phyloP scores from a whole-genome alignment of 2,113 vertebrate species.

The Lagenorhynchus albirostris region DNA sequence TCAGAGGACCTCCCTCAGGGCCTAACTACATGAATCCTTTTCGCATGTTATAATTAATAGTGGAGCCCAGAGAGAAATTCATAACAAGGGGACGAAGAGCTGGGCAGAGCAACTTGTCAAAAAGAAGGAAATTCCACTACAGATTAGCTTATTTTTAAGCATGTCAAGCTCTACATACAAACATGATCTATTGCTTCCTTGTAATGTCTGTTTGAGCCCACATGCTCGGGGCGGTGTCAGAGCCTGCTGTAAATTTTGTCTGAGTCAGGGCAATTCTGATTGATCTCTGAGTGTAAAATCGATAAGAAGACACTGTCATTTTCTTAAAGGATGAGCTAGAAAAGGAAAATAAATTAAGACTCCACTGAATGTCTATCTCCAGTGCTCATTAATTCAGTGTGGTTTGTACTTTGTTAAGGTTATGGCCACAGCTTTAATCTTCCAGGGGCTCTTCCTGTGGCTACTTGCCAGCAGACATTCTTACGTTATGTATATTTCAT shows the following conservation, averaged over 20 bases:
- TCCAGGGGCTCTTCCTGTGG: slow-evolving; percentile 87
- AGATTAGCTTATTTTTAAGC: slow-evolving; percentile 98
- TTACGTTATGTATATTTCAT: slow-evolving; percentile 93
- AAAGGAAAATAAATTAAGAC: slow-evolving; percentile 99
- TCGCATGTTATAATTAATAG: slow-evolving; percentile 89
- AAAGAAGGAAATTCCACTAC: slow-evolving; percentile 91
- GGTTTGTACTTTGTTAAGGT: slow-evolving; percentile 92
- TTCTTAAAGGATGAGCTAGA: slow-evolving; percentile 98
- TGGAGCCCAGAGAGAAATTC: slow-evolving; percentile 82
- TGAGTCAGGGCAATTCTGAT: slow-evolving; percentile 98
- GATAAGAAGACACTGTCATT: slow-evolving; percentile 99
- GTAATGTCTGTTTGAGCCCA: slow-evolving; percentile 86
- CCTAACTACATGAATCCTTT: slow-evolving; percentile 86
- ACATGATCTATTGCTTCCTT: slow-evolving; percentile 91
- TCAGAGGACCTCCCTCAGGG: slow-evolving; percentile 87
- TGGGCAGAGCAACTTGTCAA: slow-evolving; percentile 89
- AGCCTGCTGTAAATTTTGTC: slow-evolving; percentile 95
- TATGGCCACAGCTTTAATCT: slow-evolving; percentile 93
- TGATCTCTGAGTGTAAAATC: slow-evolving; percentile 99
- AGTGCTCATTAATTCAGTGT: slow-evolving; percentile 94
- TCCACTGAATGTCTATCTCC: slow-evolving; percentile 92
- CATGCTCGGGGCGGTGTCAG: slow-evolving; percentile 86
- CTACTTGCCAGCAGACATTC: slow-evolving; percentile 84
- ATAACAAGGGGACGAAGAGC: slow-evolving; percentile 83
- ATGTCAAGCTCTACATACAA: slow-evolving; percentile 88